A percentile compares a stretch with the other conserved stretches of the same genome.
These are phyloP conservation scores for Latrodectus geometricus DNA, from an alignment of 1,140 invertebrate species.

Conservation along the genomic window DNA sequence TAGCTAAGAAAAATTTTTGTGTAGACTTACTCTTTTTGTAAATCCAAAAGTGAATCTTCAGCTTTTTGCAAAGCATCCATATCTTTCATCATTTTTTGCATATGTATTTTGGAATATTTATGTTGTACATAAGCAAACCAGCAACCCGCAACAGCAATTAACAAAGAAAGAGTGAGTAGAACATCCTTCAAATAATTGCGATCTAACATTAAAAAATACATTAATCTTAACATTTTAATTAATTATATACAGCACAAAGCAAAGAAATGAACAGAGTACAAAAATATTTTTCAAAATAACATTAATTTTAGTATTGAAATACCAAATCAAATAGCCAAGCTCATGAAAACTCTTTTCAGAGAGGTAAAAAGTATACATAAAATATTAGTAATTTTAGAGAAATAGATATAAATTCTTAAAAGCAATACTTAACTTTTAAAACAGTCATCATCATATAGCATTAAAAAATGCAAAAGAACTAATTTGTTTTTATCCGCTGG, in stretches of 20 bases:
- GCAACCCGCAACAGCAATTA: slow-evolving; percentile 86
- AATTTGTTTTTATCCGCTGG: too few species aligned
- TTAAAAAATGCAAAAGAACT: too few species aligned
- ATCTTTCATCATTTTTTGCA: slow-evolving; percentile 90
- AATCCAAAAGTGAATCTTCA: slow-evolving; percentile 84
- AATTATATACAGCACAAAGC: neutral
- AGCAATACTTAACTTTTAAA: too few species aligned
- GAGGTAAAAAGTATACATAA: too few species aligned
- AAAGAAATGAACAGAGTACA: too few species aligned
- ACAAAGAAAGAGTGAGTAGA: slow-evolving; percentile 82
- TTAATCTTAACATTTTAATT: neutral
- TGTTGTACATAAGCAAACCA: slow-evolving; percentile 92
- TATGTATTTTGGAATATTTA: slow-evolving; percentile 84
- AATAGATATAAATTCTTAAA: too few species aligned
- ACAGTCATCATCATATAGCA: too few species aligned
- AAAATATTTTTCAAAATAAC: too few species aligned
- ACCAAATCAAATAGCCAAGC: too few species aligned
- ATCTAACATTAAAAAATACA: slow-evolving; percentile 27
- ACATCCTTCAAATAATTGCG: slow-evolving; percentile 88
- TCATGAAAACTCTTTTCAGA: too few species aligned
- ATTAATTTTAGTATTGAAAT: too few species aligned
- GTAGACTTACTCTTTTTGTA: slow-evolving; percentile 74
- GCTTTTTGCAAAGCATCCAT: slow-evolving; percentile 93
- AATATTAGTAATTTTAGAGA: too few species aligned
- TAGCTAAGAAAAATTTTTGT: neutral